Percentiles rank a stretch among this genome's conserved stretches.
These are phyloP conservation scores for Acromyrmex echinatior DNA, from an alignment of 1,140 invertebrate species.

Conservation along the genomic window DNA sequence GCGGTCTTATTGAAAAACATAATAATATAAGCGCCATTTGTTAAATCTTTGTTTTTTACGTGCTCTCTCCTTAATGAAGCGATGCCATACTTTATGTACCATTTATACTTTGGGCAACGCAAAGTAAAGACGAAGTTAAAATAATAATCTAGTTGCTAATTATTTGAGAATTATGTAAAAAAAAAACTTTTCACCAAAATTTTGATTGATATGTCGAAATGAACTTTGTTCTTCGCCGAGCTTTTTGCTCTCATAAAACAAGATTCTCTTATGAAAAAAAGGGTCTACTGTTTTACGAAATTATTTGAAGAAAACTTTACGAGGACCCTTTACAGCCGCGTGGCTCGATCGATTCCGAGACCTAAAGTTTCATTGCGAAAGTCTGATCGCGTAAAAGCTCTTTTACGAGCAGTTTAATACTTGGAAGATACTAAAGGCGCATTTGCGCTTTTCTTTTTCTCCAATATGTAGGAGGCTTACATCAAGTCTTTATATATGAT, in stretches of 20 bases:
- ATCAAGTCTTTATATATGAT: conserved; percentile 29
- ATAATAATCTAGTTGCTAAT: neutral
- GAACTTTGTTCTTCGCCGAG: neutral
- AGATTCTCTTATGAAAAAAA: conserved; percentile 33
- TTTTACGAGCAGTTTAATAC: conserved; percentile 72
- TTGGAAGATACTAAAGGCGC: conserved; percentile 28
- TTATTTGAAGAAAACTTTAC: conserved; percentile 55
- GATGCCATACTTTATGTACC: too few relatives aligned
- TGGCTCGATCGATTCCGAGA: conserved; percentile 56
- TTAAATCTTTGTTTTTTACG: neutral
- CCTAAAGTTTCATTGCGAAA: conserved; percentile 69
- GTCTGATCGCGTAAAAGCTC: conserved; percentile 72
- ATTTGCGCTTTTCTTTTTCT: conserved; percentile 43
- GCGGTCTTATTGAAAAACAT: neutral
- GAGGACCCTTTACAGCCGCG: conserved; percentile 31
- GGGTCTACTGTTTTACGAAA: conserved; percentile 39
- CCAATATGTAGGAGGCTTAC: conserved; percentile 27
- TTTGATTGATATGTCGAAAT: neutral
- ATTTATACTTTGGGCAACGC: neutral
- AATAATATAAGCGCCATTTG: neutral
- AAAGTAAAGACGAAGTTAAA: neutral
- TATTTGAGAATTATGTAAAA: neutral
- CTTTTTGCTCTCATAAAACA: conserved; percentile 14
- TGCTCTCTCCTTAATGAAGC: too few relatives aligned
- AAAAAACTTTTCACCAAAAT: neutral